Percentiles rank a stretch among this genome's conserved stretches.
Conservation (phyloP, 2,113 vertebrate species). For the Muscicapa adusta region DNA sequence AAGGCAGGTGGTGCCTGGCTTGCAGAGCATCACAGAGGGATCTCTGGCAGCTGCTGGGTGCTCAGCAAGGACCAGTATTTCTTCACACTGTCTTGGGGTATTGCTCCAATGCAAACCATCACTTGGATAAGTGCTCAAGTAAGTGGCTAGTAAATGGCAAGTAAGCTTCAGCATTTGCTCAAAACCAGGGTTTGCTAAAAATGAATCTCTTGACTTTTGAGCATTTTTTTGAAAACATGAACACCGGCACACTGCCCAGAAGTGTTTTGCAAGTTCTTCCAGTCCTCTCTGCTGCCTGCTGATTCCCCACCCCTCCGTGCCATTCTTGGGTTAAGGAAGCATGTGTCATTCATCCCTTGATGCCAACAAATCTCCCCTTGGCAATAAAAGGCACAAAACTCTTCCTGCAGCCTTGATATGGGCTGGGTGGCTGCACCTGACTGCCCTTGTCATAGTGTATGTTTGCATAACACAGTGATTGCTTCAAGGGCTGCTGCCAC, state of each 20-base stretch:
- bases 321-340: not conserved
- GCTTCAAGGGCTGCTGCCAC: not conserved
- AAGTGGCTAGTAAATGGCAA: no score
- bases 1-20: not conserved
- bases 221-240: not conserved
- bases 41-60: not conserved
- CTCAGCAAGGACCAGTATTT: not conserved
- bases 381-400: not conserved
- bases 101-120: not conserved
- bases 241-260: no score
- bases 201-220: not conserved
- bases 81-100: not conserved
- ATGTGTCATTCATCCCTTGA: not conserved
- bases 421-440: accelerated
- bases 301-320: accelerated
- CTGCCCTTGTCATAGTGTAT: accelerated
- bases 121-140: not conserved
- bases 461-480: not conserved
- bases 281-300: not conserved
- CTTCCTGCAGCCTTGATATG: not conserved
- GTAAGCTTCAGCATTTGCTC: not conserved
- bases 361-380: not conserved
- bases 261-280: not conserved
- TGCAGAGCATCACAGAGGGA: accelerated
- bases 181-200: not conserved